Base-by-base conservation (phyloP, 1,140 invertebrate genomes). In the Hydropsyche tenuis region DNA sequence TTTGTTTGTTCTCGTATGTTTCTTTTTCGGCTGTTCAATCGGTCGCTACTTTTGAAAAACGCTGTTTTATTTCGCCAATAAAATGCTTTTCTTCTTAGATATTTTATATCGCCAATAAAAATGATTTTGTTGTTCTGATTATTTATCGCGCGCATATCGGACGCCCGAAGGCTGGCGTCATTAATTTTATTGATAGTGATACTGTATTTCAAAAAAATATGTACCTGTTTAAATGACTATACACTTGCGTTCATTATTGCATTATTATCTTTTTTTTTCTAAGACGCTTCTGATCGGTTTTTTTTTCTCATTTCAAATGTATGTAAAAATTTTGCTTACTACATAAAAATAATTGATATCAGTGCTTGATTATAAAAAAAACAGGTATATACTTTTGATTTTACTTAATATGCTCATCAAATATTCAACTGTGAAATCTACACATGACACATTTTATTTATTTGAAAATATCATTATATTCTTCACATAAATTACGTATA, bases 241-340 rank as follows among this genome's bases (percentile, higher is more conserved):
- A 60, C 56, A 60, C n/a, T 60, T 60, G 56, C 23, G 9, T 60
- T 60, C 56, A 27, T 60, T 60, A 60, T 60, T 53, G 20, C 51
- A 53, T 53, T 53, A 53, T 53, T 53, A 53, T 20, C n/a, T 60
- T 60, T 60, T 4, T 60, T 60, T 25, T 60, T 25, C 22, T 20
- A 12, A 27, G n/a, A n/a, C 2, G 51, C 20, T 1, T 5, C 56
- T 60, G 20, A 60, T 20, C 22, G 2, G 22, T 25, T 14, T 60
- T 60, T 60, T 60, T 53, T 53, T n/a, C n/a, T 37, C 30, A 37
- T 37, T 9, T 37, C 9, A 37, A 37, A 37, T 9, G 23, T 27
- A 27, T 60, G 1, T 25, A 60, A 1, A 23, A 6, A 22, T 60
- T 60, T 60, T 60, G 56, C 56, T 60, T 25, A 60, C 23, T 25